These are phyloP conservation scores for Anoplolepis gracilipes DNA, from an alignment of 1,140 invertebrate genomes.

Conservation along the genomic window DNA sequence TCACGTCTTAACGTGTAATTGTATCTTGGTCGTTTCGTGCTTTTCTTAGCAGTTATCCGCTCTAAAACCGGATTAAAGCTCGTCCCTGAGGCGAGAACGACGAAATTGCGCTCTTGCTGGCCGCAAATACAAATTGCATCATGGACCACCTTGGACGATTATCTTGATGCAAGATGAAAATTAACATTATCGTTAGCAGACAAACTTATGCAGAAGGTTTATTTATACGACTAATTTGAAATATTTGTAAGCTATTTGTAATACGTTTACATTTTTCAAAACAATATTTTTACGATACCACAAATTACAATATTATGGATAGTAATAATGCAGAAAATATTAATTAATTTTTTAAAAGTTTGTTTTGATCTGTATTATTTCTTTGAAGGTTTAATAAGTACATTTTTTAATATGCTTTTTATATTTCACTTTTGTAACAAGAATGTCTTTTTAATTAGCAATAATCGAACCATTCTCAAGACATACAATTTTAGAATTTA, in stretches of 20 bases:
- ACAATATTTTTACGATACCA: neutral
- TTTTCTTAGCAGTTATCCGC: constrained; percentile 25
- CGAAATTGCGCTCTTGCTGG: constrained; percentile 54
- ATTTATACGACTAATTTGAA: neutral
- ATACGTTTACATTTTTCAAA: neutral
- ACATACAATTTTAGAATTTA: neutral
- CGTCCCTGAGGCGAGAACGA: constrained; percentile 61
- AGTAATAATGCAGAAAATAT: neutral
- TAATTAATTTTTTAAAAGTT: neutral
- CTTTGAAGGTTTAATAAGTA: neutral
- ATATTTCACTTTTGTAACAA: neutral
- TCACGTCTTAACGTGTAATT: constrained; percentile 43
- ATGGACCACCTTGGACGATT: constrained; percentile 18
- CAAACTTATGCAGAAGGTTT: neutral
- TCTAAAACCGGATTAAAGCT: constrained; percentile 70
- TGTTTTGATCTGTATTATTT: neutral
- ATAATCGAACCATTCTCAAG: neutral
- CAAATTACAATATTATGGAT: neutral
- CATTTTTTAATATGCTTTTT: neutral
- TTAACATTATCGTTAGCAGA: neutral
- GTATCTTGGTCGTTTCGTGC: constrained; percentile 27
- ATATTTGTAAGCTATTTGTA: neutral
- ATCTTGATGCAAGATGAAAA: neutral
- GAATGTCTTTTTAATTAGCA: neutral
- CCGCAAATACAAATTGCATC: constrained; percentile 63